Base-by-base conservation (phyloP, 2,888 invertebrate genomes). In the Acanthoscelides obtectus region DNA sequence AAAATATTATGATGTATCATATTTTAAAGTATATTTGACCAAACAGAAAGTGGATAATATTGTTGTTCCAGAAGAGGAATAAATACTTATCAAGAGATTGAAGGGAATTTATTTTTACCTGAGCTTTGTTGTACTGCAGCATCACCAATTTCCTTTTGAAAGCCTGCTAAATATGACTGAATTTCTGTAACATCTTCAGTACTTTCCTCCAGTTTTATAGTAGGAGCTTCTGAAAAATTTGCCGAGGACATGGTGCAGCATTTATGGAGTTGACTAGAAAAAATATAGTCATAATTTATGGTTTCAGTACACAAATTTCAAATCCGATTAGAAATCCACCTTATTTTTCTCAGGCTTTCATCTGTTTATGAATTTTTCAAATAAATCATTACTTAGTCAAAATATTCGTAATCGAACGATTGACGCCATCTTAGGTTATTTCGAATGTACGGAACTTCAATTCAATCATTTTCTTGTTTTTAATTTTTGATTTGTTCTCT, bases 91-190 rank as follows among this genome's bases (percentile, higher is more conserved):
- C n/a, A 67, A 45, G 12, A 45, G 45, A 12, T 12, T 69, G n/a
- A n/a, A 20, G 19, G 65, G 64, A 68, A 66, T 66, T 12, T 21
- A 45, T 70, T 77, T 78, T 78, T 80, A 88, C 88, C 87, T 81
- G 86, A 77, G 64, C 87, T 83, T 78, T 82, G 83, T 75, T 83
- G 83, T 67, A 83, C 80, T 20, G 86, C 84, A 19, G 86, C 85
- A 79, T 88, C 89, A 22, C 88, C 88, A 76, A 94, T 93, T 84
- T 94, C 94, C 81, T 94, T 94, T 80, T 94, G 93, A 82, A 94
- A 94, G 20, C 92, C 92, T 73, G 92, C 93, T 76, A 96, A 86
- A 81, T 95, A 95, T 67, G 92, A 91, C 81, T 95, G 94, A 76
- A 95, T 90, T 79, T 93, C 91, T 6, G 90, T 90, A 27, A 92